Conservation (phyloP, 2,888 invertebrate genomes). For the Drosophila putrida region DNA sequence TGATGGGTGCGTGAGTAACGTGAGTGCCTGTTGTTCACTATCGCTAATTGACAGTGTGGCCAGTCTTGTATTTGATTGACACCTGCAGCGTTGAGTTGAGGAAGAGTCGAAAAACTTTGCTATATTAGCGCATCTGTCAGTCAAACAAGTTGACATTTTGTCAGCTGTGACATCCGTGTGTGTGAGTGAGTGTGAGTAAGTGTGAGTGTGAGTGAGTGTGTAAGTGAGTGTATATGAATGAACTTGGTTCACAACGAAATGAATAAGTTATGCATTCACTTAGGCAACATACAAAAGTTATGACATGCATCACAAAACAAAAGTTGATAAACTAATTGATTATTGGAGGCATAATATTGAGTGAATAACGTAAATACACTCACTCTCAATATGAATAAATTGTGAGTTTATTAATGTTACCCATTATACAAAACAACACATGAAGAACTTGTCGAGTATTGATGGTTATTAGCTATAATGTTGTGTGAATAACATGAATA, state of each 20-base stretch:
- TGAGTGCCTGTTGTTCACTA: conserved; percentile 8
- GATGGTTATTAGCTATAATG: no score
- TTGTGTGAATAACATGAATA: no score
- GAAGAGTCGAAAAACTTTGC: conserved; percentile 11
- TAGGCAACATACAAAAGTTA: conserved; percentile 11
- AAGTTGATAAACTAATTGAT: background rate
- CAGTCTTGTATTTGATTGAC: conserved; percentile 44
- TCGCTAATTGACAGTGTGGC: conserved; percentile 47
- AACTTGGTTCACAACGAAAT: conserved; percentile 23
- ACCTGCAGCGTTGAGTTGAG: conserved; percentile 14
- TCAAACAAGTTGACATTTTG: conserved; percentile 45
- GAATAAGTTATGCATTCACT: conserved; percentile 36
- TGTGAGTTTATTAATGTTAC: conserved; percentile 21
- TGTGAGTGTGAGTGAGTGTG: conserved; percentile 4
- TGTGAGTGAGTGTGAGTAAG: conserved; percentile 3
- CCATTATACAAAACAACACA: no score
- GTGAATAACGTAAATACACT: background rate
- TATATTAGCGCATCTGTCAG: conserved; percentile 48
- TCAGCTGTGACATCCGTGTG: conserved; percentile 22
- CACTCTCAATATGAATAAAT: conserved; percentile 2
- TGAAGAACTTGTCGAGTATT: no score
- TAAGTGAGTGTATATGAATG: conserved; percentile 11
- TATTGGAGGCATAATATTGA: background rate
- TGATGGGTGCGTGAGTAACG: conserved; percentile 20
- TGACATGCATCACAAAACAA: conserved; percentile 5